Base-by-base conservation (phyloP, 2,113 vertebrate genomes). In the Channa argus region DNA sequence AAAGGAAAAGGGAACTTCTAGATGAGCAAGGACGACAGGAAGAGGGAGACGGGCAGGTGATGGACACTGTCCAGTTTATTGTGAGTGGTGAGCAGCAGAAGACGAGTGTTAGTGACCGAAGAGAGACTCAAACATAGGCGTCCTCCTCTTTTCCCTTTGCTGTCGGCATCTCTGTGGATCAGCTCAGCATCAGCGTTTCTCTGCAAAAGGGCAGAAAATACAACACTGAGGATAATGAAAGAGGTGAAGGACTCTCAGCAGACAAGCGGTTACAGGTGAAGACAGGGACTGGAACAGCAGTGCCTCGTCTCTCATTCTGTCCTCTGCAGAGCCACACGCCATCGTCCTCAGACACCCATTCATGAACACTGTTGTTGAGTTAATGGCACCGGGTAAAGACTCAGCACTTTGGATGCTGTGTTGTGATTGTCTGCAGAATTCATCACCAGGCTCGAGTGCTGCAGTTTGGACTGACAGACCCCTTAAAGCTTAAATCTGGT, bases 151-250 rank as follows among this genome's bases (percentile, higher is more conserved):
- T 78, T 50, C 51, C 47, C 38, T 63, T 62, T 45, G 12, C 55
- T 2, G 4, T 49, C 37, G 41, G 38, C 63, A n/a, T 74, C 58
- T 45, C 43, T 6, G 49, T 11, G 80, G 53, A 55, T 61, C 60
- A 6, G 52, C 41, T 54, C 24, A 3, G 64, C 56, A n/a, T 51
- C 68, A 39, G 12, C 0, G 11, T 49, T 46, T 64, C 44, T 52
- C 86, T 88, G 86, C 13, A 1, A 61, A 24, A 74, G 63, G 24
- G 85, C n/a, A 83, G 33, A 76, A 81, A 70, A 70, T 63, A 64
- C 0, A 46, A 50, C 41, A 77, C 12, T 46, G 45, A 74, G 58
- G 36, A 65, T 7, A 71, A 63, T 51, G 12, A 69, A 54, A 45
- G 14, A 62, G 63, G 14, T 1, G 47, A 5, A 6, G 12, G 11